Evolutionary conservation across 2,113 vertebrate genomes (phyloP).

Genomic region (Tonatia bakeri): DNA sequence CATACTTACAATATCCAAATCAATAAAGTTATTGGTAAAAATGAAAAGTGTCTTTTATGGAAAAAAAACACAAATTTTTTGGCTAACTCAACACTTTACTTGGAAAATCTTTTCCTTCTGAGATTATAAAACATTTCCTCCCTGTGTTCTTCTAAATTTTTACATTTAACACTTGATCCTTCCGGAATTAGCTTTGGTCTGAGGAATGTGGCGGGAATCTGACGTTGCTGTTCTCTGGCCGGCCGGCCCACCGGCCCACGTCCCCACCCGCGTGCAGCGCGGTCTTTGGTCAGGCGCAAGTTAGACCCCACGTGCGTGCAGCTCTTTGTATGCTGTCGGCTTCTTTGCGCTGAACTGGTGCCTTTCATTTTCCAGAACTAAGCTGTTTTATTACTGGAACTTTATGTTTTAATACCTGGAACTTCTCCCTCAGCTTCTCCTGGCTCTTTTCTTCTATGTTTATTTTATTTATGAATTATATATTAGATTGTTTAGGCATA

Average conservation of each 20-base stretch:
- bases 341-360: background rate
- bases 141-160: background rate
- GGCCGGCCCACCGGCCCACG: too few relatives aligned
- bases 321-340: background rate
- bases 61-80: too few relatives aligned
- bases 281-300: background rate
- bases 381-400: background rate
- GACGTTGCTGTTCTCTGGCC: background rate
- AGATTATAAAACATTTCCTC: background rate
- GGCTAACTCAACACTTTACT: background rate
- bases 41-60: too few relatives aligned
- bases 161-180: background rate
- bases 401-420: background rate
- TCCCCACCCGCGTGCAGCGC: too few relatives aligned
- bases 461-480: background rate
- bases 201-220: background rate
- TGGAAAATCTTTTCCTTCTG: background rate
- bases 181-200: background rate
- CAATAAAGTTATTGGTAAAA: too few relatives aligned
- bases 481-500: background rate
- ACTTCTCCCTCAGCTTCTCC: background rate
- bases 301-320: background rate
- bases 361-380: background rate
- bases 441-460: background rate
- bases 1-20: too few relatives aligned